Percentiles rank a stretch among this genome's conserved stretches.
These are phyloP conservation scores for Philonicus albiceps DNA, from an alignment of 2,888 invertebrate species.

Conservation along the genomic window DNA sequence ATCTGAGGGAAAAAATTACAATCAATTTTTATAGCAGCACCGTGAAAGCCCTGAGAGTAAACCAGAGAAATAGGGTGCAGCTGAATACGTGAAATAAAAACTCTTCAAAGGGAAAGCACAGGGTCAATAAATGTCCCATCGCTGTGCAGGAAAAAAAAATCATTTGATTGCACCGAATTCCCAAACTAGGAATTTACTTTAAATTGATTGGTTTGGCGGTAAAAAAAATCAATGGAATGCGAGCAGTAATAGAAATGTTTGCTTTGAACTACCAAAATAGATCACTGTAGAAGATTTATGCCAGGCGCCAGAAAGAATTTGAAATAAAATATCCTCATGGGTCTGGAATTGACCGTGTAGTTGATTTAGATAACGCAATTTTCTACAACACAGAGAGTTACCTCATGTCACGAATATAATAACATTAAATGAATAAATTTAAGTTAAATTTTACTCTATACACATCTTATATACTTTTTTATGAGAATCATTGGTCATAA, in stretches of 20 bases:
- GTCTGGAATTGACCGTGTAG: background rate
- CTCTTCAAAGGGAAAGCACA: background rate
- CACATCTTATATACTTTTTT: background rate
- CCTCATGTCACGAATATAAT: background rate
- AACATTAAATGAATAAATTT: background rate
- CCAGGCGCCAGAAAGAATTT: background rate
- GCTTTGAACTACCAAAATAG: background rate
- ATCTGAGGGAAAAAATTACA: background rate
- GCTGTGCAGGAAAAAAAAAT: background rate
- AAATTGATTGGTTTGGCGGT: background rate
- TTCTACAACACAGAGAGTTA: background rate
- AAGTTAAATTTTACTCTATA: background rate
- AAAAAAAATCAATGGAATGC: background rate
- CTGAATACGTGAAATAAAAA: background rate
- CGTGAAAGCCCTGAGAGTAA: background rate
- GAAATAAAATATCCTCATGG: background rate
- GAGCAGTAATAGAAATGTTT: background rate
- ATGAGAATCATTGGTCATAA: too few relatives aligned
- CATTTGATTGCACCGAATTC: constrained; percentile 1
- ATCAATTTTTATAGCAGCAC: background rate
- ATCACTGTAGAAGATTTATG: background rate
- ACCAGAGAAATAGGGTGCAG: background rate
- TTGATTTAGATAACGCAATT: background rate
- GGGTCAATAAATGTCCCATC: background rate
- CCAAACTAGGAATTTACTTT: constrained; percentile 3